Percentiles rank a stretch among this genome's conserved stretches.
Evolutionary conservation across 53 echinoderm and acorn worm genomes (phyloP).

Genomic region (Arbacia lixula): DNA sequence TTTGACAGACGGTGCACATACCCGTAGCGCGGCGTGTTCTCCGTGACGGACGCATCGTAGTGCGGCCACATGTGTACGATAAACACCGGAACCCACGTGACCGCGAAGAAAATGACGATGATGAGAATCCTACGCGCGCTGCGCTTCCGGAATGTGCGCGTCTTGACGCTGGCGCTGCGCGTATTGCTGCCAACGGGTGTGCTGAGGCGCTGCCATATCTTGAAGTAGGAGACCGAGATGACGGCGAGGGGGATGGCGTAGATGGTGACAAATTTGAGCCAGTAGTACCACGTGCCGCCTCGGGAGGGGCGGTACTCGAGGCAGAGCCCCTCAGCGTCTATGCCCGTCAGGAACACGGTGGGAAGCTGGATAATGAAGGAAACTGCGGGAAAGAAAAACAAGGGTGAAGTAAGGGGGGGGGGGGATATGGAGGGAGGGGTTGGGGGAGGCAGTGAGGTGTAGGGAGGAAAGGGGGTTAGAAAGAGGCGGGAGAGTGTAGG

Average conservation of each 20-base stretch:
- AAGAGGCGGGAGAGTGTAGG: neutral
- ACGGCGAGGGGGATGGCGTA: conserved; percentile 52
- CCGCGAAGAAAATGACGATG: conserved; percentile 42
- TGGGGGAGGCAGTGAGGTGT: neutral
- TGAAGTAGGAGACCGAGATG: conserved; percentile 53
- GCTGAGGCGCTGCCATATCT: conserved; percentile 59
- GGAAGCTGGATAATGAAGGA: conserved; percentile 55
- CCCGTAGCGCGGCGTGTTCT: conserved; percentile 42
- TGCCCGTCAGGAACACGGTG: conserved; percentile 36
- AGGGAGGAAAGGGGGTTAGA: neutral
- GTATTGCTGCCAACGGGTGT: neutral
- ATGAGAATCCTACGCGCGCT: conserved; percentile 41
- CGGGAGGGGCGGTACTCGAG: conserved; percentile 7
- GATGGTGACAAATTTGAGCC: conserved; percentile 42
- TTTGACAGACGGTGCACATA: conserved; percentile 59
- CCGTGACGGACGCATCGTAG: conserved; percentile 6
- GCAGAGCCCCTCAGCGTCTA: conserved; percentile 28
- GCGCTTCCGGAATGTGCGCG: conserved; percentile 41
- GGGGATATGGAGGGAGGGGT: neutral
- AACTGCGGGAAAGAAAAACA: conserved; percentile 41
- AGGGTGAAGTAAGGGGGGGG: neutral
- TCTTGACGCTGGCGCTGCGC: conserved; percentile 26
- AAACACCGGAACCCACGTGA: conserved; percentile 35
- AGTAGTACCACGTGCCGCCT: conserved; percentile 40
- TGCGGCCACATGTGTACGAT: conserved; percentile 47